These are phyloP conservation scores for Labeo calbasu DNA, from an alignment of 2,797 vertebrate genomes.

Conservation along the genomic window DNA sequence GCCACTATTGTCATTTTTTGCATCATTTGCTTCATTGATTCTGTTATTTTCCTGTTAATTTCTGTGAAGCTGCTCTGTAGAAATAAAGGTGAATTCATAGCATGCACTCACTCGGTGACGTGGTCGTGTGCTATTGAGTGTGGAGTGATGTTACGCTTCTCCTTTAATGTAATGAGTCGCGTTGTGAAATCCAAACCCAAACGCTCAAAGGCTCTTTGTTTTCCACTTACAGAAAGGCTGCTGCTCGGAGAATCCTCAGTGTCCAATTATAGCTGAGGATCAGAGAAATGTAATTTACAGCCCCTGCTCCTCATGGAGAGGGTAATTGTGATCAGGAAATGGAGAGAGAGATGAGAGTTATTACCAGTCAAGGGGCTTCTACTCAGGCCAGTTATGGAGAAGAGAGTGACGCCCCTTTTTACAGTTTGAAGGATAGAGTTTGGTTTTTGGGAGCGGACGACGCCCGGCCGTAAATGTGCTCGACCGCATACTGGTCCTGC, in stretches of 20 bases:
- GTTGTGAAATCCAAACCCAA: slow-evolving; percentile 45
- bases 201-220: slow-evolving; percentile 53
- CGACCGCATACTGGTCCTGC: not conserved
- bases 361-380: slow-evolving; percentile 79
- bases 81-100: not conserved
- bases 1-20: not conserved
- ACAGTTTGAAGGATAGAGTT: slow-evolving; percentile 71
- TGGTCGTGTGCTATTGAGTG: not conserved
- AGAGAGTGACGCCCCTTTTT: slow-evolving; percentile 71
- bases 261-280: slow-evolving; percentile 73
- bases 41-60: not conserved
- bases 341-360: slow-evolving; percentile 68
- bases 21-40: not conserved
- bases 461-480: not conserved
- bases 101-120: not conserved
- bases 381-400: slow-evolving; percentile 75
- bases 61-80: not conserved
- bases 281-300: slow-evolving; percentile 69
- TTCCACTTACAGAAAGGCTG: slow-evolving; percentile 40
- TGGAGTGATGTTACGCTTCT: slow-evolving; percentile 7
- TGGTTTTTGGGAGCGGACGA: slow-evolving; percentile 44
- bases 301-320: slow-evolving; percentile 49
- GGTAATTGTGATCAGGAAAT: slow-evolving; percentile 68
- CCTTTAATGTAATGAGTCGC: slow-evolving; percentile 33
- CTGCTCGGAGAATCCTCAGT: slow-evolving; percentile 47